Evolutionary conservation across 2,797 vertebrate species (phyloP).

Genomic region (Melanotaenia nigrans): DNA sequence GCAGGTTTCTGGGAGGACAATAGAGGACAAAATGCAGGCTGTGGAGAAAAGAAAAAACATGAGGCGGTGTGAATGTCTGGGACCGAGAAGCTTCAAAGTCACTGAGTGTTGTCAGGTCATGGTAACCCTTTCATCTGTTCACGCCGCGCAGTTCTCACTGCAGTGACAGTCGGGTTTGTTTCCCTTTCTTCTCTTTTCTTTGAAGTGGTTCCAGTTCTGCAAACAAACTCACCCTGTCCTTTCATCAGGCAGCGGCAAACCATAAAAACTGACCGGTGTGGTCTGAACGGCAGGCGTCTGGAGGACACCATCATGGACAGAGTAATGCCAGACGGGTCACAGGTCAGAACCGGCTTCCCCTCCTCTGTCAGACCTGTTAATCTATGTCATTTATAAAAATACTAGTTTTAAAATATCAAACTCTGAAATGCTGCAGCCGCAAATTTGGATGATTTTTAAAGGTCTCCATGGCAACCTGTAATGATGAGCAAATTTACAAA

Average conservation of each 20-base stretch:
- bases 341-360: slow-evolving; percentile 12
- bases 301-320: slow-evolving; percentile 34
- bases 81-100: slow-evolving; percentile 40
- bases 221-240: slow-evolving; percentile 56
- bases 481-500: no score
- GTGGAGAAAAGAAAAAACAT: slow-evolving; percentile 44
- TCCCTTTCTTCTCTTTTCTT: slow-evolving; percentile 62
- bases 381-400: background rate
- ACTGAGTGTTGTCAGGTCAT: slow-evolving; percentile 65
- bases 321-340: slow-evolving; percentile 15
- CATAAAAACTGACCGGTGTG: slow-evolving; percentile 46
- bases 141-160: slow-evolving; percentile 48
- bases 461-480: no score
- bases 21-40: slow-evolving; percentile 45
- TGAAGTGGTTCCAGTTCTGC: slow-evolving; percentile 67
- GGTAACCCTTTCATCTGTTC: slow-evolving; percentile 74
- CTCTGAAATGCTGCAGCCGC: no score
- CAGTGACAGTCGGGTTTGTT: slow-evolving; percentile 40
- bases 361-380: slow-evolving; percentile 12
- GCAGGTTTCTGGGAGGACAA: slow-evolving; percentile 11
- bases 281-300: slow-evolving; percentile 20
- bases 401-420: no score
- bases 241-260: slow-evolving; percentile 56
- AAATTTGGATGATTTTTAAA: no score
- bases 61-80: slow-evolving; percentile 19